Base-by-base conservation (phyloP, 2,113 vertebrate genomes). In the Chaetodon auriga region DNA sequence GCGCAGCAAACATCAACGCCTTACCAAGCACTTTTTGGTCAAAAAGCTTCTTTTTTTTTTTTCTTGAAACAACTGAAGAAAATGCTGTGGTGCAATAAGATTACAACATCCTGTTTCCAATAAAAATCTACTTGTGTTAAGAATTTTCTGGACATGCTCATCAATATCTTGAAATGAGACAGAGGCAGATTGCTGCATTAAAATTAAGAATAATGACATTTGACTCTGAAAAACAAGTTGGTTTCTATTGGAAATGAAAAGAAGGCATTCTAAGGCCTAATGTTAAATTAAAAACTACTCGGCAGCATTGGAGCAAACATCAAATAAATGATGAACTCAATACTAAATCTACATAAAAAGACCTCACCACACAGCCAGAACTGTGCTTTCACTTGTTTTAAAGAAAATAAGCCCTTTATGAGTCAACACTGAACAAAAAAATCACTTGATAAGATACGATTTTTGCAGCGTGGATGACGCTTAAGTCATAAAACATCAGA, bases 221-320 rank as follows among this genome's bases (percentile, higher is more conserved):
- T 68, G 3, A 23, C 15, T 55, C 16, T 46, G 30, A 11, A 66
- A 55, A 79, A 43, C 36, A 48, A 48, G 30, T 49, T 69, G 15
- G 2, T 70, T 73, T 80, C 21, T 13, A 6, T 18, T 75, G 46
- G 11, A 62, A 36, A 82, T 4, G 12, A 5, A 66, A 63, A 64
- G 16, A 57, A 65, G 7, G 3, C 12, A 57, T 75, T 62, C 75
- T 19, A 69, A 64, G 14, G 51, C 8, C 51, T n/a, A 48, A 30
- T 63, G 54, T 45, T 7, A 30, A 6, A 64, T 11, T 11, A 35
- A 72, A 61, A 75, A 7, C 12, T 9, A 51, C 2, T 38, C 21
- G 0, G 14, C 35, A 1, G 36, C 0, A n/a, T 7, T 71, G 19
- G 38, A 36, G 11, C n/a, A 64, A 71, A 65, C 18, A 49, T 69